Evolutionary conservation across 2,888 invertebrate species (phyloP), one percentile per base, ranked within the genome.

Genomic region (Hypena proboscidalis): DNA sequence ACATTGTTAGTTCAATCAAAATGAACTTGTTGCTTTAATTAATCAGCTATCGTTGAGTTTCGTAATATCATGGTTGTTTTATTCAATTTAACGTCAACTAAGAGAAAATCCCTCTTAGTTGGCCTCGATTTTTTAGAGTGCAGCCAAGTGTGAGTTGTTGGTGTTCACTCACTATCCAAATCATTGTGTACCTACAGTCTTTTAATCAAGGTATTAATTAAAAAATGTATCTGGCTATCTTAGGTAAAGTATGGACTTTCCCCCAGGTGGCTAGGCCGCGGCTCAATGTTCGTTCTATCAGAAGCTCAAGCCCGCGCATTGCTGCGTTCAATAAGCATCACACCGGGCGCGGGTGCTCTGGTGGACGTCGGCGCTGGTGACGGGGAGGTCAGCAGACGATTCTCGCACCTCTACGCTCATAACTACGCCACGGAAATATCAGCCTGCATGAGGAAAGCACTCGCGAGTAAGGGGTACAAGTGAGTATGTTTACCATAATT

Each of bases 241-340:
- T 11, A 6, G 20, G 11, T 13, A 14, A 29, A 8, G 29, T 26
- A 20, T 4, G 21, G 11, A 8, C 7, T 10, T 51, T 14, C 10
- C 59, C 63, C 23, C 92, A 96, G 96, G 35, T 93, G 95, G 87
- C 89, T 98, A 7, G 95, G 95, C 8, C 93, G 99, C 34, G 99
- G 99, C 4, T 98, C 98, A 1, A 99, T 99, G 99, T 99, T 98
- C 86, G 97, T 99, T 32, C 93, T 98, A 64, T 99, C 99, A 0
- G 92, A 93, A 47, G 89, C 93, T 4, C 98, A 99, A 74, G 95
- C 98, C 63, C 90, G 92, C 45, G 83, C 89, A 41, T 86, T 98
- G 59, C 85, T 96, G 58, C 36, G 49, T 0, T 37, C 55, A 7
- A 51, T 52, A 0, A 62, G 60, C 19, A 58, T 50, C 34, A 53